Percentiles rank a stretch among this genome's conserved stretches.
Evolutionary conservation across 2,797 vertebrate species (phyloP).

Genomic region (Poeciliopsis turneri): DNA sequence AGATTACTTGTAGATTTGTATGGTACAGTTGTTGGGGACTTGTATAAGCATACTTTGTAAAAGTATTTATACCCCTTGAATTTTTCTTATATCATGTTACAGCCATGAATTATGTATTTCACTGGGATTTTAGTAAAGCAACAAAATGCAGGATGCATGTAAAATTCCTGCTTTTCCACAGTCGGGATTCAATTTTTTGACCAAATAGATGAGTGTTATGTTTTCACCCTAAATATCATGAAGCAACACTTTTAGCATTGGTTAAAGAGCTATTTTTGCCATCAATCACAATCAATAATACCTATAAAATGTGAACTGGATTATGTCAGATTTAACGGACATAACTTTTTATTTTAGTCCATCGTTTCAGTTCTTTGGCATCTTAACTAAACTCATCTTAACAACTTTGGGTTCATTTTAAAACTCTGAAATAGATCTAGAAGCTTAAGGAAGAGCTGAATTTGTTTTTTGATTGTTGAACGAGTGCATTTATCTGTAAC

Average conservation of each 20-base stretch:
- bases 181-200: not conserved
- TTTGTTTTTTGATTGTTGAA: too few species aligned
- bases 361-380: too few species aligned
- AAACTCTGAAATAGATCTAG: too few species aligned
- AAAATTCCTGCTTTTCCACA: not conserved
- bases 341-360: too few species aligned
- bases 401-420: too few species aligned
- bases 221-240: not conserved
- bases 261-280: not conserved
- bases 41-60: not conserved
- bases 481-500: not conserved
- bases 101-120: not conserved
- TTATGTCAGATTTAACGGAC: too few species aligned
- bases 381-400: too few species aligned
- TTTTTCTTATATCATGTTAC: not conserved
- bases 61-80: not conserved
- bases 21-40: conserved; percentile 6
- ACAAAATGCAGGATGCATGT: not conserved
- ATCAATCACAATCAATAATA: not conserved
- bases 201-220: not conserved
- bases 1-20: conserved; percentile 51
- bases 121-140: not conserved
- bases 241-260: not conserved
- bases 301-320: too few species aligned
- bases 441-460: too few species aligned